Evolutionary conservation across 2,797 vertebrate species (phyloP), one percentile per base, ranked within the genome.

Genomic region (Propithecus perrieri): DNA sequence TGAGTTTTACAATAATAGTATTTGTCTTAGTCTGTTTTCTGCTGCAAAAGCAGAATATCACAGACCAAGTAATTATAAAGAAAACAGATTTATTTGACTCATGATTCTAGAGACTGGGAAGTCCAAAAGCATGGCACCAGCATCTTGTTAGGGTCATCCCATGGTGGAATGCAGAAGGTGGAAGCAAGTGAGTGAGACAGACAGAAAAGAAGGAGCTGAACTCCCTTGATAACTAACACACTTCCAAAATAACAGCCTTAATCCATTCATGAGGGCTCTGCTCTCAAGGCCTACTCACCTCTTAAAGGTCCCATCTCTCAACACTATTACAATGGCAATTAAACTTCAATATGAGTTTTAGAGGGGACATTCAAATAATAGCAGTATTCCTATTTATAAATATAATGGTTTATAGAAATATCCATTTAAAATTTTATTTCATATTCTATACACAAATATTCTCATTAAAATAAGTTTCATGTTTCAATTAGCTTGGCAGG

Each of bases 311-410:
- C 13, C 13, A 17, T n/a, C n/a, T 55, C n/a, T 55, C 76, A 79
- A 35, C 50, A 57, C 50, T 79, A 13, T 55, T 38, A 79, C 7
- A 38, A 79, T 79, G 50, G 22, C 50, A 79, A 55, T 55, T 79
- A 79, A 26, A 79, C 17, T 55, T 55, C 50, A 55, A 38, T 2
- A 10, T 79, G 76, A 79, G n/a, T 55, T 79, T 79, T 79, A 13
- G 76, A 79, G 50, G 13, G 7, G 50, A 55, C 76, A 79, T 57
- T 79, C 35, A 38, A 79, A 79, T 43, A 86, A 59, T 75, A 65
- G 78, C 41, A 85, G 7, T 57, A 86, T 78, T 92, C 85, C 7
- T 85, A 88, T 33, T 92, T 17, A 76, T 35, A 94, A 83, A 93
- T 53, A 69, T 9, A 85, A 89, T 48, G 17, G 41, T 41, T 94